Evolutionary conservation across 2,797 vertebrate genomes (phyloP).

Genomic region (Cryptoprocta ferox): DNA sequence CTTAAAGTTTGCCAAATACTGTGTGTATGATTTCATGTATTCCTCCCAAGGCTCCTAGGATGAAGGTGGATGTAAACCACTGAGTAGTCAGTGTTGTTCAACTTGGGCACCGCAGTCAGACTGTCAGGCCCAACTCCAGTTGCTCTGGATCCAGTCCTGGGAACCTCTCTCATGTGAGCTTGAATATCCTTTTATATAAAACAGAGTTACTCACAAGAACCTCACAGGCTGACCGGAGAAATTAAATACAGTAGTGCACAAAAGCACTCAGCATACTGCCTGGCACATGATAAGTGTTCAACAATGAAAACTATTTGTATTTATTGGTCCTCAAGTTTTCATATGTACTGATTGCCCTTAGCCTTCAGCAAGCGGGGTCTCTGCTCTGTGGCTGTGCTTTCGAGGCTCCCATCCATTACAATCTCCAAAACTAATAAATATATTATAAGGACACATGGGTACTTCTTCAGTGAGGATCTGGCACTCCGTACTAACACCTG

Average conservation of each 20-base stretch:
- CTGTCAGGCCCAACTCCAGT: background rate
- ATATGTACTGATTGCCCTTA: background rate
- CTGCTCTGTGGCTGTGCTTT: background rate
- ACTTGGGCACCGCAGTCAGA: background rate
- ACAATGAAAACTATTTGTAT: background rate
- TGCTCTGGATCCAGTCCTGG: background rate
- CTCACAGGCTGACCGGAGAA: background rate
- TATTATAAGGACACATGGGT: background rate
- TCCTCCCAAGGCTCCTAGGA: background rate
- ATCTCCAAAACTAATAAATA: background rate
- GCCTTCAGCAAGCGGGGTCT: background rate
- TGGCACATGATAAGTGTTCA: background rate
- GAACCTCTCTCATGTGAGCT: background rate
- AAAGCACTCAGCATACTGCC: background rate
- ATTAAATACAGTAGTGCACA: background rate
- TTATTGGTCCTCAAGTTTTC: background rate
- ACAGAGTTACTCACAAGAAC: background rate
- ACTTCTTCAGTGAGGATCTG: background rate
- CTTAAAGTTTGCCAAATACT: background rate
- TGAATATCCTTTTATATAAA: no score
- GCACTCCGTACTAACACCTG: background rate
- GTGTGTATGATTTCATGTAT: background rate
- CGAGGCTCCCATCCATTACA: background rate
- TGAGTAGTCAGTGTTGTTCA: background rate
- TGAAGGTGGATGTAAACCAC: no score